phyloP scores from a whole-genome alignment of 2,113 vertebrate genomes.

The Talpa occidentalis region DNA sequence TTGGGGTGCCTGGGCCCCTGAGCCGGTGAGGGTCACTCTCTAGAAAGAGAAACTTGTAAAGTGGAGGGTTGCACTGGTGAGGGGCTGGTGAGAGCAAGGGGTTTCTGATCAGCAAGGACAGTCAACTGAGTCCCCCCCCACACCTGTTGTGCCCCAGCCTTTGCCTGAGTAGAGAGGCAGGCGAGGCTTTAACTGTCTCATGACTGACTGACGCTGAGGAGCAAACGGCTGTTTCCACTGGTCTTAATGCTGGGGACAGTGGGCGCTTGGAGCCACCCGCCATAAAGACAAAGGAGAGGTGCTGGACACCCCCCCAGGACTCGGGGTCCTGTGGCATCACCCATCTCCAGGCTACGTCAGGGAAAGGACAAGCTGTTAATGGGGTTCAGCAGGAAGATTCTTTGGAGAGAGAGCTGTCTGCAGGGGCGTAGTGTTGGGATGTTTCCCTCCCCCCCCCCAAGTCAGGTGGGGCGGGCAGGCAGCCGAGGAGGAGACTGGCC shows the following conservation, averaged over 20 bases:
- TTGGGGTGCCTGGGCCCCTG: not conserved
- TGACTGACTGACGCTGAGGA: not conserved
- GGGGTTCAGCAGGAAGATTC: not conserved
- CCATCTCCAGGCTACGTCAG: not conserved
- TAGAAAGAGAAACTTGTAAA: not conserved
- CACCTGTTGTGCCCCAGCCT: not conserved
- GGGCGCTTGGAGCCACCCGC: not conserved
- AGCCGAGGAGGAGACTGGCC: accelerated
- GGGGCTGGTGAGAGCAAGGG: not conserved
- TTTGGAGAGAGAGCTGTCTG: not conserved
- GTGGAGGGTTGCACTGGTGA: not conserved
- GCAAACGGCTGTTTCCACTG: not conserved
- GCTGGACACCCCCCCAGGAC: not conserved
- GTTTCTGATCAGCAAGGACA: not conserved
- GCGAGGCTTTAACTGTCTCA: not conserved
- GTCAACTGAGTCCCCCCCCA: accelerated
- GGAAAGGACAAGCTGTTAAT: not conserved
- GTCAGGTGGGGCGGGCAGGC: not conserved
- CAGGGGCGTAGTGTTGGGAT: not conserved
- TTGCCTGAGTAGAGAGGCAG: not conserved
- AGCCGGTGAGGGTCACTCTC: not conserved
- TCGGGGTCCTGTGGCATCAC: accelerated
- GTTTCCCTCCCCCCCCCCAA: not conserved
- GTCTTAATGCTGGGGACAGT: not conserved
- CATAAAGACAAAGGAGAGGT: not conserved